Evolutionary conservation across 2,888 invertebrate genomes (phyloP).

Genomic region (Eucera pruinosa): DNA sequence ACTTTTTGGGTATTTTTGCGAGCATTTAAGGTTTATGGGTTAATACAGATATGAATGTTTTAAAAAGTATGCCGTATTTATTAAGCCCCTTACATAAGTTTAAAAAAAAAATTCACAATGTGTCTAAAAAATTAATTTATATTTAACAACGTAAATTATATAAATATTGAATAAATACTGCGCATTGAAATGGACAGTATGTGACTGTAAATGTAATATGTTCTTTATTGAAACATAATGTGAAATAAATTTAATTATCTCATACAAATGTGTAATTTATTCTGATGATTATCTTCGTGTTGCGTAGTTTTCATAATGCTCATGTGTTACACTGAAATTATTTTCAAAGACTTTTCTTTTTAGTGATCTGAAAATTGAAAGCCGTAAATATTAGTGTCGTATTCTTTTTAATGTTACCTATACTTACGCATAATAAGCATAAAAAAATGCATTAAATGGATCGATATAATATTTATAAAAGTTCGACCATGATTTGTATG

Average conservation of each 20-base stretch:
- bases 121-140: slow-evolving; percentile 26
- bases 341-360: slow-evolving; percentile 29
- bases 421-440: slow-evolving; percentile 6
- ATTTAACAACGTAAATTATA: slow-evolving; percentile 18
- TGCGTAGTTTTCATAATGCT: slow-evolving; percentile 1
- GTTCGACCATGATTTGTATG: slow-evolving; percentile 4
- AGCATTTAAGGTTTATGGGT: slow-evolving; percentile 31
- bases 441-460: background rate
- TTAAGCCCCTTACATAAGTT: slow-evolving; percentile 31
- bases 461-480: background rate
- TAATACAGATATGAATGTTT: slow-evolving; percentile 18
- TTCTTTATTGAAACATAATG: slow-evolving; percentile 32
- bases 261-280: slow-evolving; percentile 32
- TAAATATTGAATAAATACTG: background rate
- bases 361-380: slow-evolving; percentile 76
- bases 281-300: slow-evolving; percentile 4
- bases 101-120: slow-evolving; percentile 27
- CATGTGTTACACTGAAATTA: slow-evolving; percentile 8
- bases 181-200: slow-evolving; percentile 12
- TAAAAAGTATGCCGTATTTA: slow-evolving; percentile 33
- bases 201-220: slow-evolving; percentile 28
- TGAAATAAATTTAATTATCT: slow-evolving; percentile 41
- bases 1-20: background rate
- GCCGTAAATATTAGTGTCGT: slow-evolving; percentile 67
- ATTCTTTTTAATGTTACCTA: slow-evolving; percentile 40